phyloP scores from a whole-genome alignment of 2,888 invertebrate species.

The Drosophila subquinaria region DNA sequence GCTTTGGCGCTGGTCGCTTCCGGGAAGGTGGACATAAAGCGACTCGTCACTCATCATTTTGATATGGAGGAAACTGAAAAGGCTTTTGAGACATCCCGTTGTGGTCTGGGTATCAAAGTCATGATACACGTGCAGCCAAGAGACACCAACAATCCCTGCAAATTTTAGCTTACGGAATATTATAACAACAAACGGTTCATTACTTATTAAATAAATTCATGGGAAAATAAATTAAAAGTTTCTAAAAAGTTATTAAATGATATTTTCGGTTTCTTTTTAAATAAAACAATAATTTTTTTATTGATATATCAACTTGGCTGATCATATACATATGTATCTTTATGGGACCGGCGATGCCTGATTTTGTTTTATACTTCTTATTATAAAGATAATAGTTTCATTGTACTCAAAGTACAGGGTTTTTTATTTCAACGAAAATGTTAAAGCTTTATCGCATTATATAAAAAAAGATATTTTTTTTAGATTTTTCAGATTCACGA shows the following conservation, averaged over 20 bases:
- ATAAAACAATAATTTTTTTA: too few relatives aligned
- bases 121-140: constrained; percentile 91
- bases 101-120: constrained; percentile 93
- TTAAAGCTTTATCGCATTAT: too few relatives aligned
- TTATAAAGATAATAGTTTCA: too few relatives aligned
- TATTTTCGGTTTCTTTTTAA: too few relatives aligned
- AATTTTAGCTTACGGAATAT: constrained; percentile 86
- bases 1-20: constrained; percentile 92
- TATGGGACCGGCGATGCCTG: too few relatives aligned
- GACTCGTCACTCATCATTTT: constrained; percentile 94
- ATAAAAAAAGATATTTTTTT: too few relatives aligned
- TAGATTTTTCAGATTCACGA: too few relatives aligned
- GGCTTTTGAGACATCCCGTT: constrained; percentile 93
- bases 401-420: too few relatives aligned
- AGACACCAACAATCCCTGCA: constrained; percentile 86
- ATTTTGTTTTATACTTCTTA: too few relatives aligned
- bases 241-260: not conserved
- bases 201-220: not conserved
- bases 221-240: not conserved
- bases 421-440: too few relatives aligned
- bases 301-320: too few relatives aligned
- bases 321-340: too few relatives aligned
- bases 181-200: not conserved
- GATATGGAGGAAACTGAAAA: constrained; percentile 90
- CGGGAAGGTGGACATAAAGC: constrained; percentile 92